These are phyloP conservation scores for Napeogenes sylphis DNA, from an alignment of 2,888 invertebrate genomes.

Conservation along the genomic window DNA sequence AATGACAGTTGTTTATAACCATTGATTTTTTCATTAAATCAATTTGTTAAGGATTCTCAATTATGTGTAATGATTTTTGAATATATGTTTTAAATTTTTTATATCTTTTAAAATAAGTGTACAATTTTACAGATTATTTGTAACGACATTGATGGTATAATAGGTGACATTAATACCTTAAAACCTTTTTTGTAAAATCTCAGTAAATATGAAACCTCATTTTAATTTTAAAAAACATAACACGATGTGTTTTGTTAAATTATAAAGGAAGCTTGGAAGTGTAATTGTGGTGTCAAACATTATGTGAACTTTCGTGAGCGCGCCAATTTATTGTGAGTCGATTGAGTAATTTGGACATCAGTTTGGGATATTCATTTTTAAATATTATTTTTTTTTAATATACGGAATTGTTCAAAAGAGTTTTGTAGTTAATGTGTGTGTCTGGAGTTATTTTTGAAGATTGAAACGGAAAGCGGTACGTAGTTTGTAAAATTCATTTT, in stretches of 20 bases:
- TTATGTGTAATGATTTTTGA: no score
- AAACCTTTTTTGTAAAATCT: neutral
- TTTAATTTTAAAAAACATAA: neutral
- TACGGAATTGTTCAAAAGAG: neutral
- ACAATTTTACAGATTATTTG: no score
- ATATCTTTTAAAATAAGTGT: no score
- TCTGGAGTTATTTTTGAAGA: neutral
- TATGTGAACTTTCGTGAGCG: conserved; percentile 36
- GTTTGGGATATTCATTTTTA: neutral
- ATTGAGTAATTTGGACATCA: conserved; percentile 39
- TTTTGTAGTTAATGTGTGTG: neutral
- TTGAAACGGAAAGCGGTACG: no score
- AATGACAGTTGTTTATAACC: conserved; percentile 4
- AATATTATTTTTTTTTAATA: neutral
- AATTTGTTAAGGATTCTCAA: neutral
- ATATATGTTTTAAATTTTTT: no score
- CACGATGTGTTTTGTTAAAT: conserved; percentile 19
- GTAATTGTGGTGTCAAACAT: conserved; percentile 34
- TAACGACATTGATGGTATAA: no score
- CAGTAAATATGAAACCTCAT: neutral
- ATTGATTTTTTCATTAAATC: conserved; percentile 9
- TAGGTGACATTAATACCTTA: no score
- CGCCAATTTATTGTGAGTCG: conserved; percentile 37
- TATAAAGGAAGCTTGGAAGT: conserved; percentile 16
- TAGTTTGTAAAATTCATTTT: no score